These are phyloP conservation scores for Drosophila arawakana DNA, from an alignment of 1,140 invertebrate genomes.

Conservation along the genomic window DNA sequence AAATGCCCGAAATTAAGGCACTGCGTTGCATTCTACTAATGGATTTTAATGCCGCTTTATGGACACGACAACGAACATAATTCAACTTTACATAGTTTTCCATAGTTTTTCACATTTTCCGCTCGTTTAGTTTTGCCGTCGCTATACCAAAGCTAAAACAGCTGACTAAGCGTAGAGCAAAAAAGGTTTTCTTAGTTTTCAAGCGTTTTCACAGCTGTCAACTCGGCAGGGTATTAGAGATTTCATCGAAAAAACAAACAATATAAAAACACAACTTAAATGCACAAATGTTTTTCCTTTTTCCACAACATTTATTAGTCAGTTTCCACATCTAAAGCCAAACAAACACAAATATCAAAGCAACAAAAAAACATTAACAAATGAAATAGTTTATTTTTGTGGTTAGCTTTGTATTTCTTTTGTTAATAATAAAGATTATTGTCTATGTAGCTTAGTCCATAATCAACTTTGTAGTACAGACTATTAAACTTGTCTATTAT, in stretches of 20 bases:
- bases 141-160: neutral
- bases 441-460: neutral
- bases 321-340: slow-evolving; percentile 2
- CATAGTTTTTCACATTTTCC: slow-evolving; percentile 3
- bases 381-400: slow-evolving; percentile 18
- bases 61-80: slow-evolving; percentile 70
- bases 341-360: slow-evolving; percentile 28
- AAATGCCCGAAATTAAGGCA: slow-evolving; percentile 58
- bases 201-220: no score
- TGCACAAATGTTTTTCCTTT: neutral
- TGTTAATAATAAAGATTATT: slow-evolving; percentile 8
- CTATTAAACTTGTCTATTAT: slow-evolving; percentile 7
- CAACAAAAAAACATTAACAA: slow-evolving; percentile 13
- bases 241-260: neutral
- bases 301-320: neutral
- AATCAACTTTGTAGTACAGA: slow-evolving; percentile 2
- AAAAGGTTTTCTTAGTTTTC: no score
- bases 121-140: slow-evolving; percentile 13
- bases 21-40: slow-evolving; percentile 67
- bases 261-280: no score
- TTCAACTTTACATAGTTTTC: slow-evolving; percentile 39
- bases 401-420: slow-evolving; percentile 33
- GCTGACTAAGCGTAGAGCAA: neutral
- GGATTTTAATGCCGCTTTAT: slow-evolving; percentile 77
- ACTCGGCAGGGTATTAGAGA: neutral